Percentiles rank a stretch among this genome's conserved stretches.
phyloP scores from a whole-genome alignment of 2,888 invertebrate species.

The Portevinia maculata region DNA sequence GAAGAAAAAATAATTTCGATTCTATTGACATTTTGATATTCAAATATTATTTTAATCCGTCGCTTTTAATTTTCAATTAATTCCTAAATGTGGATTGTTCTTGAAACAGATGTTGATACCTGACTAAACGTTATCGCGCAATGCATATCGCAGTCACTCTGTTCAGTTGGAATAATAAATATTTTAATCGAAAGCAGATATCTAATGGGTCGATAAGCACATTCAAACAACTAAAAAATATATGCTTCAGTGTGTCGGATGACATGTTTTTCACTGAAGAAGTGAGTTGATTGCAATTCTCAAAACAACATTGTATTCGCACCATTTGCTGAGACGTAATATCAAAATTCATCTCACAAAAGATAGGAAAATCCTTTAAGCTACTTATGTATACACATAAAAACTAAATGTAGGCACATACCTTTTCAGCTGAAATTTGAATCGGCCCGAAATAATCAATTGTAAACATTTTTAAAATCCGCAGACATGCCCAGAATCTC shows the following conservation, averaged over 20 bases:
- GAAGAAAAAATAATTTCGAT: slow-evolving; percentile 21
- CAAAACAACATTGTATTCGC: too few relatives aligned
- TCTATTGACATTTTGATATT: slow-evolving; percentile 26
- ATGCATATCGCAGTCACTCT: slow-evolving; percentile 28
- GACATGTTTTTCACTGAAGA: not conserved
- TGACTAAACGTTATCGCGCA: slow-evolving; percentile 32
- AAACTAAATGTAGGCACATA: too few relatives aligned
- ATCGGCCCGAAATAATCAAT: too few relatives aligned
- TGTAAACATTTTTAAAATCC: too few relatives aligned
- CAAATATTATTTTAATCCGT: not conserved
- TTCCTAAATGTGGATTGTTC: not conserved
- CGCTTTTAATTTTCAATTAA: not conserved
- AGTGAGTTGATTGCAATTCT: not conserved
- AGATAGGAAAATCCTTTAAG: too few relatives aligned
- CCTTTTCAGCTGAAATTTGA: too few relatives aligned
- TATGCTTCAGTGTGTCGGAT: slow-evolving; percentile 21
- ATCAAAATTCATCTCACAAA: too few relatives aligned
- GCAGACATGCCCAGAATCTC: too few relatives aligned
- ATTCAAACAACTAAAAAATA: slow-evolving; percentile 27
- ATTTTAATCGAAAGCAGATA: slow-evolving; percentile 47
- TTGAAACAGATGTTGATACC: slow-evolving; percentile 12
- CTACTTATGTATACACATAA: too few relatives aligned
- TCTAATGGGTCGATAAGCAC: slow-evolving; percentile 19
- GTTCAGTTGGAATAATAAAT: slow-evolving; percentile 30
- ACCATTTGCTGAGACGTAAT: too few relatives aligned